Evolutionary conservation across 1,140 invertebrate species (phyloP).

Genomic region (Orchestia grillus): DNA sequence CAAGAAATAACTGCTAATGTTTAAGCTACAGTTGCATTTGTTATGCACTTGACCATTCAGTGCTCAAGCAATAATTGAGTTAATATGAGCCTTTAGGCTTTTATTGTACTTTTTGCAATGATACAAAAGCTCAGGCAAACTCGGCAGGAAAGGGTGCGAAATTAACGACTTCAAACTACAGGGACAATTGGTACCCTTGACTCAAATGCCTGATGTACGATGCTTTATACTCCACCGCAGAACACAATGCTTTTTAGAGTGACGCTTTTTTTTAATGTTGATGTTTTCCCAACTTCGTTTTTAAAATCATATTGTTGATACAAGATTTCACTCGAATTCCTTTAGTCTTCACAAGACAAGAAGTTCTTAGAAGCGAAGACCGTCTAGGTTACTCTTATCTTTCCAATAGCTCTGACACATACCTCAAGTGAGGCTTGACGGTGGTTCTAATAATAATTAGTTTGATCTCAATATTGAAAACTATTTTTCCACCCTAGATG

Average conservation of each 20-base stretch:
- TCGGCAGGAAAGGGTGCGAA: conserved; percentile 53
- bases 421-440: not conserved
- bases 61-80: conserved; percentile 51
- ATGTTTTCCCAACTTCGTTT: conserved; percentile 13
- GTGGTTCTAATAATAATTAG: not conserved
- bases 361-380: not conserved
- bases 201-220: conserved; percentile 55
- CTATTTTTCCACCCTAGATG: not conserved
- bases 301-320: not conserved
- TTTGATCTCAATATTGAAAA: not conserved
- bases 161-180: conserved; percentile 56
- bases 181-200: conserved; percentile 51
- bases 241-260: conserved; percentile 9
- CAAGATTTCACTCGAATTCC: not conserved
- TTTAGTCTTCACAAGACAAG: not conserved
- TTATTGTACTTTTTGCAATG: conserved; percentile 49
- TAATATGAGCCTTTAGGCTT: conserved; percentile 17
- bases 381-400: not conserved
- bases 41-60: conserved; percentile 41
- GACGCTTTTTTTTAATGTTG: not conserved
- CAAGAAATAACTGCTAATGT: not conserved
- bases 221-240: conserved; percentile 54
- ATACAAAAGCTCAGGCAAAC: conserved; percentile 11
- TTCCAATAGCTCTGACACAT: not conserved
- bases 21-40: conserved; percentile 37